Evolutionary conservation across 2,888 invertebrate species (phyloP).

Genomic region (Nephrotoma guestfalica): DNA sequence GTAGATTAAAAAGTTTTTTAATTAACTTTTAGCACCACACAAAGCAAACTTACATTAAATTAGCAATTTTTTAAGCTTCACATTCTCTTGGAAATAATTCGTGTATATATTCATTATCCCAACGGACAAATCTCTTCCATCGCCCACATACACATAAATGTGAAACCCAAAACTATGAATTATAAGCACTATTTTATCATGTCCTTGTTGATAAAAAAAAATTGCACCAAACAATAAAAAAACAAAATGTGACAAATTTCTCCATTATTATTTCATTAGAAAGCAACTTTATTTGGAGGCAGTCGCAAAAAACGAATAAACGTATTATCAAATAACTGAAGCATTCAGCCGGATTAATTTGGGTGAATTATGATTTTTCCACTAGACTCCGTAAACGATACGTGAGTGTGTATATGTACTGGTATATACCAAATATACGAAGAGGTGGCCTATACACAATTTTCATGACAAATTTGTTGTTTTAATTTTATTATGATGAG

Average conservation of each 20-base stretch:
- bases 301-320: background rate
- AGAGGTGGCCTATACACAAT: background rate
- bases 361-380: background rate
- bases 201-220: background rate
- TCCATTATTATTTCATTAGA: background rate
- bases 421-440: no score
- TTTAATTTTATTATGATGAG: background rate
- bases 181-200: background rate
- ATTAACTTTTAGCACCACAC: background rate
- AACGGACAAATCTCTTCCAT: background rate
- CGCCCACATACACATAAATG: background rate
- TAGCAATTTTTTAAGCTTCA: background rate
- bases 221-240: background rate
- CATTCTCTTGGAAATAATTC: background rate
- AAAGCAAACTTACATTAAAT: background rate
- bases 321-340: background rate
- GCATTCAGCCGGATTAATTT: background rate
- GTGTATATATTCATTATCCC: background rate
- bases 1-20: background rate
- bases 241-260: background rate
- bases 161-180: background rate
- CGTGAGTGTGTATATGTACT: background rate
- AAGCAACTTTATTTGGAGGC: background rate
- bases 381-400: background rate
- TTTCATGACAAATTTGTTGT: background rate